Evolutionary conservation across 2,888 invertebrate species (phyloP), one percentile per base, ranked within the genome.

Genomic region (Cyaniris semiargus): DNA sequence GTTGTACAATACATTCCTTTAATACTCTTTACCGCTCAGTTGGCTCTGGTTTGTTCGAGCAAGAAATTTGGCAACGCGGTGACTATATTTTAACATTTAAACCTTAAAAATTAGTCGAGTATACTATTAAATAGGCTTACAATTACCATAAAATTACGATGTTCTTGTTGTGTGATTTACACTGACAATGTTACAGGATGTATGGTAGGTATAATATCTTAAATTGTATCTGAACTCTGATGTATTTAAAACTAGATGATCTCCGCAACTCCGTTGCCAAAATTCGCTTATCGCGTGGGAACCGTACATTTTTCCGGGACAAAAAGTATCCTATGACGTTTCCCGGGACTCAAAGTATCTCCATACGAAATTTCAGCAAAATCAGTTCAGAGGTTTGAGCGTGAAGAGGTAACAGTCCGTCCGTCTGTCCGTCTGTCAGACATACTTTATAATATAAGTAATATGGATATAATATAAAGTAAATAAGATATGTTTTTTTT

Each of bases 21-120:
- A 74, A 74, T 74, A 48, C 74, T 74, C 74, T 53, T 53, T 74
- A 53, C 27, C 74, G 53, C 74, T 74, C 74, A 6, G 74, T 48
- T 48, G 74, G 74, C 23, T 44, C 53, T n/a, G 74, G 74, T 74
- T 74, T 18, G 74, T 74, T 74, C 48, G 48, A 74, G 48, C 74
- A 74, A 74, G 74, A 74, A 74, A 74, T 74, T 74, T 74, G 74
- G 74, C 74, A 74, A 31, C 74, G 53, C 4, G 53, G 38, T 6
- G 21, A 27, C 48, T 74, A 18, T 74, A 74, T 74, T 74, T 70
- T 74, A 74, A 74, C 48, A 74, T 74, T 74, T 74, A 48, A 74
- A 74, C 74, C 44, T 23, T 74, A 53, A 74, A 74, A 74, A 74
- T 27, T 74, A 48, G 74, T 21, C 23, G 74, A 53, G 74, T 48